Evolutionary conservation across 2,797 vertebrate species (phyloP).

Genomic region (Dipus sagitta): DNA sequence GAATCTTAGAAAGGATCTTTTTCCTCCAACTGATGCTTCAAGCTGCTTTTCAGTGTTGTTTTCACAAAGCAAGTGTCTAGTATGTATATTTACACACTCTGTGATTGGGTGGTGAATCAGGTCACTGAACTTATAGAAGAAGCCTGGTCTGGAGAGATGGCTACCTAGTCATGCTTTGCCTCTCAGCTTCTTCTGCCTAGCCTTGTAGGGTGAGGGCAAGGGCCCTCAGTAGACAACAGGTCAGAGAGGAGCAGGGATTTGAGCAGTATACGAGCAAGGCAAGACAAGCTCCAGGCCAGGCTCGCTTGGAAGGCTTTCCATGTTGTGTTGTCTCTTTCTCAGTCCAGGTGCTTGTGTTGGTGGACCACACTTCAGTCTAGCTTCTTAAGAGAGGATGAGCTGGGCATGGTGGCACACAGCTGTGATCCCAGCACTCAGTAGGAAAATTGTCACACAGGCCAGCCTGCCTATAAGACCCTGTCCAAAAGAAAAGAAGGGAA

Average conservation of each 20-base stretch:
- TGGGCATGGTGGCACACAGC: not conserved
- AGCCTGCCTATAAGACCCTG: not conserved
- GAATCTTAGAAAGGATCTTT: not conserved
- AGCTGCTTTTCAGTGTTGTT: not conserved
- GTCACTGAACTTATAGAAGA: not conserved
- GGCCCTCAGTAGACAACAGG: not conserved
- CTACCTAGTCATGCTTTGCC: not conserved
- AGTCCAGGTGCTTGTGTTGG: not conserved
- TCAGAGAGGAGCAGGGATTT: not conserved
- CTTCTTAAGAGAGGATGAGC: slow-evolving; percentile 7
- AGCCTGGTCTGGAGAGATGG: not conserved
- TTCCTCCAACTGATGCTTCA: not conserved
- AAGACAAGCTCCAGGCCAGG: not conserved
- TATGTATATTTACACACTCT: not conserved
- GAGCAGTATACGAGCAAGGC: not conserved
- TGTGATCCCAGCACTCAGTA: not conserved
- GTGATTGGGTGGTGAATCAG: not conserved
- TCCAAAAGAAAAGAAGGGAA: not conserved
- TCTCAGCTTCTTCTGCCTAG: not conserved
- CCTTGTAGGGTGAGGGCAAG: not conserved
- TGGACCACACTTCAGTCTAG: not conserved
- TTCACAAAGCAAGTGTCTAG: not conserved
- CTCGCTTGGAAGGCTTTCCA: not conserved
- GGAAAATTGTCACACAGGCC: not conserved
- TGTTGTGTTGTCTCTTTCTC: not conserved